Evolutionary conservation across 2,888 invertebrate genomes (phyloP).

Genomic region (Branchipolynoe longqiensis): DNA sequence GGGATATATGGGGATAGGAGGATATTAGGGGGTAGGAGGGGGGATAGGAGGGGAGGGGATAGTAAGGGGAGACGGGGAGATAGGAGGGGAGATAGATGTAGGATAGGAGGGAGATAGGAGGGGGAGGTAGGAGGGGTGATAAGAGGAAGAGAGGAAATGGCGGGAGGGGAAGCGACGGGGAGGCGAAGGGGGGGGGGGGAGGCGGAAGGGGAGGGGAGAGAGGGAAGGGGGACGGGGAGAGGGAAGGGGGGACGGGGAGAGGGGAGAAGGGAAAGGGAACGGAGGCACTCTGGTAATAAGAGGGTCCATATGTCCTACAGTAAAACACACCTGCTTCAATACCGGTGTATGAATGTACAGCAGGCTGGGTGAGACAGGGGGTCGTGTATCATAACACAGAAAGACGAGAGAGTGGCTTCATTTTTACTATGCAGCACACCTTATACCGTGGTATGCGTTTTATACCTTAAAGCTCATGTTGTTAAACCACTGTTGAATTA

Average conservation of each 20-base stretch:
- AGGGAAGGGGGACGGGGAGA: background rate
- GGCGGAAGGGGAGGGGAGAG: background rate
- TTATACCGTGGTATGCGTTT: no score
- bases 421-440: no score
- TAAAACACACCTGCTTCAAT: no score
- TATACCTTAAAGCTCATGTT: no score
- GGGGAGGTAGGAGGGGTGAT: background rate
- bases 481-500: no score
- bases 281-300: no score
- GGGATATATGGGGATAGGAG: no score
- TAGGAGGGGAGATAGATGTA: background rate
- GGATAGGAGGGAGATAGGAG: background rate
- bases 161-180: background rate
- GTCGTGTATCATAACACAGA: no score
- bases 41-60: background rate
- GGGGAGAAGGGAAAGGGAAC: background rate
- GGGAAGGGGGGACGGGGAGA: background rate
- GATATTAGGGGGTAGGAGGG: background rate
- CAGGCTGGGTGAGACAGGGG: no score
- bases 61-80: background rate
- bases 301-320: no score
- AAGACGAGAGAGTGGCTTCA: no score
- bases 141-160: background rate
- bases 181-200: background rate
- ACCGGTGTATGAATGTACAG: no score